Evolutionary conservation across 1,140 invertebrate species (phyloP).

Genomic region (Platorchestia sp.): DNA sequence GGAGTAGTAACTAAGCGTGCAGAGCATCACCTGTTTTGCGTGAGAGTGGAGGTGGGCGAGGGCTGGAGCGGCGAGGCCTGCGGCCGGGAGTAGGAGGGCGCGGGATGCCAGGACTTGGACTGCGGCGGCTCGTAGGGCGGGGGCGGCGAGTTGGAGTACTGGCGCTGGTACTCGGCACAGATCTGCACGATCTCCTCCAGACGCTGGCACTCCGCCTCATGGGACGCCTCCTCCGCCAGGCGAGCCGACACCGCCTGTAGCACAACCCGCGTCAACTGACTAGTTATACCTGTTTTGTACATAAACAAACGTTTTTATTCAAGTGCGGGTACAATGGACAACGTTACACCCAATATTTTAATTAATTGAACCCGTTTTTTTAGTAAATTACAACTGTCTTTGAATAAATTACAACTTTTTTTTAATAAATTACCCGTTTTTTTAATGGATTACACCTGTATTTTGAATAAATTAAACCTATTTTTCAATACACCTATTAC

Average conservation of each 20-base stretch:
- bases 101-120: background rate
- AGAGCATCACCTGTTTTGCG: background rate
- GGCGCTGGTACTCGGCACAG: conserved; percentile 31
- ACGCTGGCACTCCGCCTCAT: conserved; percentile 34
- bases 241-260: conserved; percentile 24
- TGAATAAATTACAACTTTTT: no score
- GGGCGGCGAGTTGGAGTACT: conserved; percentile 39
- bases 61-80: background rate
- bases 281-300: no score
- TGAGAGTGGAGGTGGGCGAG: conserved; percentile 10
- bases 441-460: no score
- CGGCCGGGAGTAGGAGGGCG: background rate
- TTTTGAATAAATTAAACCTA: no score
- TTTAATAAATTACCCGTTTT: no score
- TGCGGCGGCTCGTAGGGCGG: background rate
- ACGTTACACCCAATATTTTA: no score
- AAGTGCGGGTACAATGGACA: no score
- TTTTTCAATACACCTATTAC: no score
- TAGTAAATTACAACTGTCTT: no score
- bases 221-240: background rate
- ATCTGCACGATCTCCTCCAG: conserved; percentile 46
- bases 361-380: no score
- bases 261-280: background rate
- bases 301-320: no score
- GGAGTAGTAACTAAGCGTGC: no score